These are phyloP conservation scores for Noctua pronuba DNA, from an alignment of 2,888 invertebrate species.

Conservation along the genomic window DNA sequence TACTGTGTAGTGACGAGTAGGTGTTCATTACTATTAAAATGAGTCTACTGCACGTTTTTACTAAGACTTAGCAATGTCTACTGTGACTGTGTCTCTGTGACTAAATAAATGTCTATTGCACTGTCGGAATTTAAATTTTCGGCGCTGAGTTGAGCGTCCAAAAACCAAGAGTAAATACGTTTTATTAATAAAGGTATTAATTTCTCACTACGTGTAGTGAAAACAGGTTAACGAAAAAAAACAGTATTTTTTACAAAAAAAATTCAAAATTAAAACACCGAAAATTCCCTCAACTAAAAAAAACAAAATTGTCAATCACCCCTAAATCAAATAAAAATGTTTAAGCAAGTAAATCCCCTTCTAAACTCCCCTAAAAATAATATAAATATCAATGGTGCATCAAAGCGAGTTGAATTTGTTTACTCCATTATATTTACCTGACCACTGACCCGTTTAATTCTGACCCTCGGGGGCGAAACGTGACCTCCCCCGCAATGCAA, in stretches of 20 bases:
- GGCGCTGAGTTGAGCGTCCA: no score
- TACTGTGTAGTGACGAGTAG: no score
- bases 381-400: slow-evolving; percentile 87
- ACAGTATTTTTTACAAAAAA: not conserved
- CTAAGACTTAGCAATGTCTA: no score
- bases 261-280: not conserved
- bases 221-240: not conserved
- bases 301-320: slow-evolving; percentile 30
- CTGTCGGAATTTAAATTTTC: no score
- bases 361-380: slow-evolving; percentile 74
- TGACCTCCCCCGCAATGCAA: slow-evolving; percentile 82
- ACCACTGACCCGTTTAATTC: slow-evolving; percentile 88
- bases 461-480: slow-evolving; percentile 76
- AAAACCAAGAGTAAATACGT: no score
- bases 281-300: slow-evolving; percentile 7
- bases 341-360: slow-evolving; percentile 59
- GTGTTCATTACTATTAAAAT: no score
- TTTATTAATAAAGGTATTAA: not conserved
- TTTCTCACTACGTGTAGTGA: not conserved
- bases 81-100: no score
- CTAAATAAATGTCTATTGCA: no score
- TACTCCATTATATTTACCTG: slow-evolving; percentile 89
- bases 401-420: slow-evolving; percentile 88
- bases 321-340: slow-evolving; percentile 45
- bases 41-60: no score